phyloP scores from a whole-genome alignment of 1,140 invertebrate species.

The Andrena cerasifolii region DNA sequence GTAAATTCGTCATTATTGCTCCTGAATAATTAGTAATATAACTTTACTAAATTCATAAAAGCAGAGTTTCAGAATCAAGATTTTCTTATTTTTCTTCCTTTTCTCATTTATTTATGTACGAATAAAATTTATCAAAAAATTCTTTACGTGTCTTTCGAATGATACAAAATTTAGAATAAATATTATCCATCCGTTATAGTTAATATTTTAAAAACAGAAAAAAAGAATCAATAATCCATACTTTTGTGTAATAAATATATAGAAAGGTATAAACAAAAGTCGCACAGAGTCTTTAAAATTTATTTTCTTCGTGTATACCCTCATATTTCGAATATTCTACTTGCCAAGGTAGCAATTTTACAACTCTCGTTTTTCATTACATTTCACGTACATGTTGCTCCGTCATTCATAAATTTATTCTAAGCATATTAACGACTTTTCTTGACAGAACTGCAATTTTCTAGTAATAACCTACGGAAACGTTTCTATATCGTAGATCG shows the following conservation, averaged over 20 bases:
- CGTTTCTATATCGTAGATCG: slow-evolving; percentile 25
- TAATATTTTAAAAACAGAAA: too few species aligned
- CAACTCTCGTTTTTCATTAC: slow-evolving; percentile 7
- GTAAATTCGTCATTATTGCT: background rate
- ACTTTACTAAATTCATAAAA: too few species aligned
- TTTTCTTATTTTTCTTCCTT: too few species aligned
- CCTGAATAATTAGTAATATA: too few species aligned
- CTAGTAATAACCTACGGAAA: slow-evolving; percentile 53
- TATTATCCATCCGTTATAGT: too few species aligned
- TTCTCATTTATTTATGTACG: too few species aligned
- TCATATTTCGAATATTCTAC: slow-evolving; percentile 16
- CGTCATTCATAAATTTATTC: background rate
- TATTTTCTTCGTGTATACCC: slow-evolving; percentile 22
- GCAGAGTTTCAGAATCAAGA: too few species aligned
- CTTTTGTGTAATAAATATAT: background rate
- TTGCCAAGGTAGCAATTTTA: slow-evolving; percentile 31
- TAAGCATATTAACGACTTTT: background rate
- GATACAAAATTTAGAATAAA: too few species aligned
- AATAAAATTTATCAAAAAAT: too few species aligned
- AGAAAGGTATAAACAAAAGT: slow-evolving; percentile 31
- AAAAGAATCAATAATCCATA: background rate
- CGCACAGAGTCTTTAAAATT: slow-evolving; percentile 16
- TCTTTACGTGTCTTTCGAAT: too few species aligned
- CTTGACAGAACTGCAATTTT: slow-evolving; percentile 32
- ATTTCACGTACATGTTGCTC: slow-evolving; percentile 5